Evolutionary conservation across 1,140 invertebrate species (phyloP), one percentile per base, ranked within the genome.

Genomic region (Protaetia brevitarsis): DNA sequence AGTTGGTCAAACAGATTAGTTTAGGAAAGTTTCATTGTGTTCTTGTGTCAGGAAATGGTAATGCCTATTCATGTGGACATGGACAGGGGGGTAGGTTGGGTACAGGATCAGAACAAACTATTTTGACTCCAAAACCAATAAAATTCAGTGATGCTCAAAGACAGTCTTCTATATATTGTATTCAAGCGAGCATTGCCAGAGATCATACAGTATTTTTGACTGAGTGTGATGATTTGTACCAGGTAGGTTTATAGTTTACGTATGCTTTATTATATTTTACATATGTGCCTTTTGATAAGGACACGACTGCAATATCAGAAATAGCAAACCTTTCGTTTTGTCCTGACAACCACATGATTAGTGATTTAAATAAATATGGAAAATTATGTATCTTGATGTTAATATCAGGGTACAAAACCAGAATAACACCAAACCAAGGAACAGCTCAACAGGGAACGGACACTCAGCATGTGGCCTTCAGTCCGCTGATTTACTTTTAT

Each of bases 1-100:
- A 70, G 36, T 37, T 36, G 61, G 68, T 77, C 28, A 73, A 74
- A 67, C 72, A 79, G 69, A 76, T 91, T 11, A 83, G 82, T 16
- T 80, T 91, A 68, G 83, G 86, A 66, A 89, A 89, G 76, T 91
- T 89, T 76, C 90, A 92, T 76, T 86, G 85, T 65, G 78, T 90
- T 2, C 89, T 89, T 78, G 72, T 91, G 29, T 80, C 84, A 19
- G 77, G 71, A 1, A 70, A 71, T 64, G 86, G 87, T 0, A 76
- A 80, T 65, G 85, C 87, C 2, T 91, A 83, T 79, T 83, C 84
- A 27, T 90, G 89, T 79, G 91, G 91, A 0, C 87, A 89, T 78
- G 87, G 88, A n/a, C 84, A 85, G 70, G 88, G 88, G 34, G 88
- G 88, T 0, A 77, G 89, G 19, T 81, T 92, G 2, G 90, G 90